A percentile compares a stretch with the other conserved stretches of the same genome.
Evolutionary conservation across 2,113 vertebrate species (phyloP).

Genomic region (Chelonoidis abingdonii): DNA sequence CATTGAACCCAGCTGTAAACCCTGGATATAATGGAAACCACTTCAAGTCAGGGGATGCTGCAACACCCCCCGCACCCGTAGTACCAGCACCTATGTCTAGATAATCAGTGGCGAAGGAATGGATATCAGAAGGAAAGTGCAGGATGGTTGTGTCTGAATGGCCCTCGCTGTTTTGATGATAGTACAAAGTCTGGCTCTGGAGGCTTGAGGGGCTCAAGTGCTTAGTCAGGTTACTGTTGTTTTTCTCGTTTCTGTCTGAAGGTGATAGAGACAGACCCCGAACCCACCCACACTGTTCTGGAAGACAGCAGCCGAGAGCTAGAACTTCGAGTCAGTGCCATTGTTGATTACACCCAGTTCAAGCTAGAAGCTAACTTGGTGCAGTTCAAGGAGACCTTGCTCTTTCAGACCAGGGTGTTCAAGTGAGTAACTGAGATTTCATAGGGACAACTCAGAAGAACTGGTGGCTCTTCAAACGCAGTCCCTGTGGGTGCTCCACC

Average conservation of each 20-base stretch:
- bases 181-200: not conserved
- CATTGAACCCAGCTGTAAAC: too few species aligned
- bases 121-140: fast-evolving
- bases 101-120: not conserved
- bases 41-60: too few species aligned
- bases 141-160: not conserved
- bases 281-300: conserved; percentile 81
- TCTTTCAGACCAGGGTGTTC: conserved; percentile 85
- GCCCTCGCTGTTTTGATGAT: not conserved
- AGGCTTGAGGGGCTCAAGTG: not conserved
- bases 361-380: conserved; percentile 63
- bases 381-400: conserved; percentile 84
- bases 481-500: too few species aligned
- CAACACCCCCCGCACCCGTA: too few species aligned
- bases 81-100: too few species aligned
- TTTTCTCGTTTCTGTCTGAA: conserved; percentile 56
- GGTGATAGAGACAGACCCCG: conserved; percentile 81
- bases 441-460: fast-evolving
- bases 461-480: not conserved
- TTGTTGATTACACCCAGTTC: conserved; percentile 80
- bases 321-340: conserved; percentile 82
- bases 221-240: not conserved
- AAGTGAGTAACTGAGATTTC: conserved; percentile 80
- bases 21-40: too few species aligned
- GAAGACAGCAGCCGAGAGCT: conserved; percentile 81